Evolutionary conservation across 2,888 invertebrate genomes (phyloP).

Genomic region (Bellardia pandia): DNA sequence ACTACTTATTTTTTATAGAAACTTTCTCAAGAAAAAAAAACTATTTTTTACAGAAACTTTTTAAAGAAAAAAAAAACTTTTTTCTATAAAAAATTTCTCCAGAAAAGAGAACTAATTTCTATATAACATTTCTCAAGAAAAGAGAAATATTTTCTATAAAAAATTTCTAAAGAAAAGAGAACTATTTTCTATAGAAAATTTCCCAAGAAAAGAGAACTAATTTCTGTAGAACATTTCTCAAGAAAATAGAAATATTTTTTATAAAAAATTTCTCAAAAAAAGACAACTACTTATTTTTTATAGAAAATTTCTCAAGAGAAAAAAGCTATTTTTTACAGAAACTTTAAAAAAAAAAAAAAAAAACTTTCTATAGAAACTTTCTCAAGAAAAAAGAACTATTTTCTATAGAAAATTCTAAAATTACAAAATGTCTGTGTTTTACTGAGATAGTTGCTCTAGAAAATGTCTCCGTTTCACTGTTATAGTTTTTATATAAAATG

Average conservation of each 20-base stretch:
- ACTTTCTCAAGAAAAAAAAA: background rate
- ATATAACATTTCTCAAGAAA: too few species aligned
- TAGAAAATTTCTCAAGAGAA: background rate
- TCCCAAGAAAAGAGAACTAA: background rate
- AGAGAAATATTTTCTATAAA: background rate
- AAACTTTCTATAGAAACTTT: background rate
- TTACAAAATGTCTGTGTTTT: too few species aligned
- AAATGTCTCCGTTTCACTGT: background rate
- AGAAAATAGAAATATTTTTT: background rate
- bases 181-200: constrained; percentile 9
- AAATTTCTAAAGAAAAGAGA: background rate
- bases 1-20: background rate
- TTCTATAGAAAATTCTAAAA: background rate
- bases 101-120: too few species aligned
- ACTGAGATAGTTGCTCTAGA: background rate
- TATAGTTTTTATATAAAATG: background rate
- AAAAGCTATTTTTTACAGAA: background rate
- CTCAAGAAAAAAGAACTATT: background rate
- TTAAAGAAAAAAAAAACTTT: background rate
- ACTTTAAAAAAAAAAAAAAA: too few species aligned
- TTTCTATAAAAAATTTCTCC: too few species aligned
- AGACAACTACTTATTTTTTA: background rate
- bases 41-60: background rate
- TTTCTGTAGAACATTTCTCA: constrained; percentile 1
- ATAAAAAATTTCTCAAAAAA: background rate